Conservation (phyloP, 2,113 vertebrate genomes). For the Megaleporinus macrocephalus region DNA sequence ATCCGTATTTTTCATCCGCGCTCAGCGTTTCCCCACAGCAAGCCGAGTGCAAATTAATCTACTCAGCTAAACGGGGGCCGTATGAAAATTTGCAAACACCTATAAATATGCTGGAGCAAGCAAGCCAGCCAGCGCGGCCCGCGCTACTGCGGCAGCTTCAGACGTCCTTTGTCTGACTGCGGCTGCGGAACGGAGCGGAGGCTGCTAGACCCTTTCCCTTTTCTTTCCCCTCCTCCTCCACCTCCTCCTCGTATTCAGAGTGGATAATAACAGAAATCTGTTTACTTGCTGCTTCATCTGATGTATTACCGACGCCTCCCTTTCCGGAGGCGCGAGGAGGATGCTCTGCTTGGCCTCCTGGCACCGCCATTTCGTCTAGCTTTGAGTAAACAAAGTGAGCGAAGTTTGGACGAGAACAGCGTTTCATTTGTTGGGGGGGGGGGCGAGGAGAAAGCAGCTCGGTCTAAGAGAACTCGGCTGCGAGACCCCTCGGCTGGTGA, state of each 20-base stretch:
- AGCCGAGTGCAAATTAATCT: constrained; percentile 71
- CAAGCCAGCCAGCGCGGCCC: constrained; percentile 62
- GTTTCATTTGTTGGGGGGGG: neutral
- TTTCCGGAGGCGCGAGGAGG: neutral
- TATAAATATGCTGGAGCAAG: constrained; percentile 62
- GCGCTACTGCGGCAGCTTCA: constrained; percentile 60
- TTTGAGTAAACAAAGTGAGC: constrained; percentile 1
- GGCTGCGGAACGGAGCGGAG: neutral
- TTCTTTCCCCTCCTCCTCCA: neutral
- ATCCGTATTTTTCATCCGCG: constrained; percentile 52
- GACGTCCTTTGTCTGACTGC: neutral
- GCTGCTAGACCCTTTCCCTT: neutral
- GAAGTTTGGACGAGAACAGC: neutral
- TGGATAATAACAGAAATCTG: constrained; percentile 33
- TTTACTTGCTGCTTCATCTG: constrained; percentile 4
- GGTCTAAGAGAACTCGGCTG: neutral
- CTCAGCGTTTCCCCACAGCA: constrained; percentile 73
- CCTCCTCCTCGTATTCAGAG: neutral
- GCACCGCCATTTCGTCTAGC: constrained; percentile 16
- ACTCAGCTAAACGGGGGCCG: constrained; percentile 67
- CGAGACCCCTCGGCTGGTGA: neutral
- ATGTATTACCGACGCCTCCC: constrained; percentile 13
- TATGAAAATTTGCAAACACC: constrained; percentile 56
- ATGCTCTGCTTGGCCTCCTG: neutral
- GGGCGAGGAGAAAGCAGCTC: neutral